These are phyloP conservation scores for Varanus komodoensis DNA, from an alignment of 2,113 vertebrate species.

Conservation along the genomic window DNA sequence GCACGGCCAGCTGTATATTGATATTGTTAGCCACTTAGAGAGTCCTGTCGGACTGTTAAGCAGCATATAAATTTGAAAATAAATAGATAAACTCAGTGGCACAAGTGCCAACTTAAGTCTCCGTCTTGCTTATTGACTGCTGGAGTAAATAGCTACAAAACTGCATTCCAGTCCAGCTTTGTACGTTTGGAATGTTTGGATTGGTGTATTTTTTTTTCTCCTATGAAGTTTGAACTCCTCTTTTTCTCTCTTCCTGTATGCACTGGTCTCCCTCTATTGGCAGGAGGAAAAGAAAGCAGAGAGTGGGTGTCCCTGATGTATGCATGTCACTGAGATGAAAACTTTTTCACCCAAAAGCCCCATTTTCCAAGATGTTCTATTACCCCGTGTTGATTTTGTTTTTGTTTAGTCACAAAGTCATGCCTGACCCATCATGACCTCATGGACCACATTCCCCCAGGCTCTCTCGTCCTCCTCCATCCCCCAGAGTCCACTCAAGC, in stretches of 20 bases:
- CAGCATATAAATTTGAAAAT: no score
- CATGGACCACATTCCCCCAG: no score
- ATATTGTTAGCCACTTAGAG: no score
- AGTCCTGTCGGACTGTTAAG: no score
- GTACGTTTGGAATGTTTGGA: not conserved
- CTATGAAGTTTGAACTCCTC: not conserved
- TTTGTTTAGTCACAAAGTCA: no score
- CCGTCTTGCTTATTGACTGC: not conserved
- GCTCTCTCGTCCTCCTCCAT: no score
- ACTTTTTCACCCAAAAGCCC: not conserved
- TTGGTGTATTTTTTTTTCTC: not conserved
- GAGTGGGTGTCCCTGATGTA: not conserved
- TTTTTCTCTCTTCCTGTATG: not conserved
- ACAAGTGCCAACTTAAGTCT: not conserved
- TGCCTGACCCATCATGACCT: no score
- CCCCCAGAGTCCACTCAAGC: no score
- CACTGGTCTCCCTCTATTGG: conserved; percentile 29
- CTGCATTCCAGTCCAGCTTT: not conserved
- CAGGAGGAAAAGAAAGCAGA: conserved; percentile 8
- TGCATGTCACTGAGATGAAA: not conserved
- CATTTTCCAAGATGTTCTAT: not conserved
- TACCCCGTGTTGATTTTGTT: no score
- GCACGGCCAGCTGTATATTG: no score
- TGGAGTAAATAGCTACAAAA: no score
- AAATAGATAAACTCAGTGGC: not conserved